phyloP scores from a whole-genome alignment of 53 echinoderm and acorn worm genomes.

The Patiria pectinifera region DNA sequence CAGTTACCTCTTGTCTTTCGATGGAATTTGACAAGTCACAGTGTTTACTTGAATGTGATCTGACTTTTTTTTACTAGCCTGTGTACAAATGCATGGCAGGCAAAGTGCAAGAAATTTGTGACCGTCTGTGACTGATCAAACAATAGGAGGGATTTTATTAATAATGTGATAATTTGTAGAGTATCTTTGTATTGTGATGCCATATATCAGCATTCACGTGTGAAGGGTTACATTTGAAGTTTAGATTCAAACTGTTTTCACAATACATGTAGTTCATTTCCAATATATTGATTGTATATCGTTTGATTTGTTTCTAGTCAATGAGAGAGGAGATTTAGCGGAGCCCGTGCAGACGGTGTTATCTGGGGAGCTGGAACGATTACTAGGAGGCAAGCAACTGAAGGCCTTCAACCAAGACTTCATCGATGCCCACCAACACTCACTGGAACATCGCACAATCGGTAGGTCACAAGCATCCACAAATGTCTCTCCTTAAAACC shows the following conservation, averaged over 20 bases:
- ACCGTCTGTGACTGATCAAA: no score
- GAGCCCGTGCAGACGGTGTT: conserved; percentile 82
- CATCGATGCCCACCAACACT: conserved; percentile 65
- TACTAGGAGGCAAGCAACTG: conserved; percentile 75
- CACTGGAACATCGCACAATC: conserved; percentile 73
- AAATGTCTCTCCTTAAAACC: background rate
- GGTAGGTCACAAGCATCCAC: conserved; percentile 55
- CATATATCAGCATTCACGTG: no score
- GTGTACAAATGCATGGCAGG: no score
- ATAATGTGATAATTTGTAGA: no score
- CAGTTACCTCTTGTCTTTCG: no score
- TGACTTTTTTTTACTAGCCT: no score
- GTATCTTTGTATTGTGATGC: background rate
- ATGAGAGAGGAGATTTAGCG: conserved; percentile 64
- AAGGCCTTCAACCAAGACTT: conserved; percentile 84
- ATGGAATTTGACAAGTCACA: no score
- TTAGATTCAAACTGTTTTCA: background rate
- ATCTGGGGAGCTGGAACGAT: conserved; percentile 68
- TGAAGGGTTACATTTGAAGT: background rate
- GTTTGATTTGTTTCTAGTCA: conserved; percentile 34
- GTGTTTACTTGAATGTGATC: no score
- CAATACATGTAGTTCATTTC: background rate
- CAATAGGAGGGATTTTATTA: no score
- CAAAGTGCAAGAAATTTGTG: no score
- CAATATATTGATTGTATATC: background rate